Percentiles rank a stretch among this genome's conserved stretches.
phyloP scores from a whole-genome alignment of 2,113 vertebrate genomes.

The Festucalex cinctus region DNA sequence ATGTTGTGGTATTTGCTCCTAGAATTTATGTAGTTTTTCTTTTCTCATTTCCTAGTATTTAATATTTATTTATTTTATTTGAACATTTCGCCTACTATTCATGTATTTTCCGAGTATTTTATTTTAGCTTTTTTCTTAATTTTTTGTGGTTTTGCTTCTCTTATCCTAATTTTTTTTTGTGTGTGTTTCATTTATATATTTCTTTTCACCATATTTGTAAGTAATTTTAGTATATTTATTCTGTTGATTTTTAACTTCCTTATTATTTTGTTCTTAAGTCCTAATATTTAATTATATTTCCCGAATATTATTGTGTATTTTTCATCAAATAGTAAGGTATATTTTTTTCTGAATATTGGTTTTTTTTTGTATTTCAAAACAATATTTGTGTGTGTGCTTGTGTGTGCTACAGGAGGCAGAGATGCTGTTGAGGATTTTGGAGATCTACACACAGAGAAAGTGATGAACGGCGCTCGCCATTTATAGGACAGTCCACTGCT shows the following conservation, averaged over 20 bases:
- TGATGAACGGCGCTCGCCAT: conserved; percentile 32
- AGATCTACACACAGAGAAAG: conserved; percentile 77
- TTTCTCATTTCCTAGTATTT: background rate
- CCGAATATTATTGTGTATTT: background rate
- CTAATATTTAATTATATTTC: background rate
- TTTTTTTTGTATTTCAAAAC: background rate
- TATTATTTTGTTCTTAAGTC: background rate
- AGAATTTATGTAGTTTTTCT: background rate
- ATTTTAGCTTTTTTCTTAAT: too few relatives aligned
- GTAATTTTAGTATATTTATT: background rate
- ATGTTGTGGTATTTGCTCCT: background rate
- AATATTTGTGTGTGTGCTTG: background rate
- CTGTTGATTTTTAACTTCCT: too few relatives aligned
- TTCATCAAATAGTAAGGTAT: background rate
- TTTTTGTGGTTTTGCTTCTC: too few relatives aligned
- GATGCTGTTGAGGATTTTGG: conserved; percentile 78
- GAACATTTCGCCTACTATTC: too few relatives aligned
- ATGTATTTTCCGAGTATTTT: too few relatives aligned
- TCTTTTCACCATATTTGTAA: too few relatives aligned
- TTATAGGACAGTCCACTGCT: conserved; percentile 35
- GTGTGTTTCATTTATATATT: too few relatives aligned
- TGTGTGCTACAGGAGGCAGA: conserved; percentile 71
- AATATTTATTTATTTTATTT: background rate
- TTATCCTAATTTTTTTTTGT: background rate
- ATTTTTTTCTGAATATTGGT: background rate